Conservation (phyloP, 2,888 invertebrate species). For the Heliconius erato region DNA sequence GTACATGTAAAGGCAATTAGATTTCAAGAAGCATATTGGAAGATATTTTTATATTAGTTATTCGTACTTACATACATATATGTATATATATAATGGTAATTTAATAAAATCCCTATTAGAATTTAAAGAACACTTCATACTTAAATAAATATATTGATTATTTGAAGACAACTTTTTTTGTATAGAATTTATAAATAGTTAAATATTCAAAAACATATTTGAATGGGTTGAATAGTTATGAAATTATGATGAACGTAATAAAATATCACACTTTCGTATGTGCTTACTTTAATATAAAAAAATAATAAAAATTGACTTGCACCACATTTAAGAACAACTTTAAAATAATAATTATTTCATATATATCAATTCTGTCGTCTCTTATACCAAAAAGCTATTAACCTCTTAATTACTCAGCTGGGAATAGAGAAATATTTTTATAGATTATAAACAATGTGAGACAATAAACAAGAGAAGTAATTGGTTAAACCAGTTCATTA, state of each 20-base stretch:
- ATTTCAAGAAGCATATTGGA: neutral
- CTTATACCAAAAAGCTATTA: neutral
- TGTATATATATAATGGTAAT: neutral
- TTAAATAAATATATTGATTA: neutral
- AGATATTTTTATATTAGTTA: neutral
- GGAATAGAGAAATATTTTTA: slow-evolving; percentile 30
- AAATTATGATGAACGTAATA: neutral
- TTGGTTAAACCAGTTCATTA: slow-evolving; percentile 70
- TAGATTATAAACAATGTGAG: slow-evolving; percentile 47
- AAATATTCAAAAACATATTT: neutral
- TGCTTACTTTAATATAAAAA: no score
- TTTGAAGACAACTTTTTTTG: neutral
- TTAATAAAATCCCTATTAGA: neutral
- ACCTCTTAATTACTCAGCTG: neutral
- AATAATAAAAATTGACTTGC: no score
- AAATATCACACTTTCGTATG: neutral
- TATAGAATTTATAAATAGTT: neutral
- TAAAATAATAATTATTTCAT: neutral
- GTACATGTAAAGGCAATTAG: slow-evolving; percentile 33
- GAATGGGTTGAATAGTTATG: neutral
- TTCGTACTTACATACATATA: neutral
- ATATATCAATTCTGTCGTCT: neutral
- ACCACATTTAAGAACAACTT: no score
- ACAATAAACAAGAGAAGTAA: slow-evolving; percentile 50
- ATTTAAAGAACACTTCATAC: neutral